phyloP scores from a whole-genome alignment of 2,888 invertebrate genomes.

The Acleris laterana region DNA sequence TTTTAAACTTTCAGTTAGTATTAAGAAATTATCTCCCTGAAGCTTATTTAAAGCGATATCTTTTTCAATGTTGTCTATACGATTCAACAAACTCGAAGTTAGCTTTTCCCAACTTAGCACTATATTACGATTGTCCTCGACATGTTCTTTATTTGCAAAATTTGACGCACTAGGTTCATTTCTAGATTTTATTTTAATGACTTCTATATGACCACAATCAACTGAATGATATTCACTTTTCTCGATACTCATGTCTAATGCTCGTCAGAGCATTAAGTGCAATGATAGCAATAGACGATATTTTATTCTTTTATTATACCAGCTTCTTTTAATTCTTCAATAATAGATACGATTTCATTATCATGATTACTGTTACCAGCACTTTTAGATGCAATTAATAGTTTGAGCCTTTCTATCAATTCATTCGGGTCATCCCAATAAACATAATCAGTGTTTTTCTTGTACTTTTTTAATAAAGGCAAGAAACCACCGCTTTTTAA shows the following conservation, averaged over 20 bases:
- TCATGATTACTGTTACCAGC: conserved; percentile 16
- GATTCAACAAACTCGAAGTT: not conserved
- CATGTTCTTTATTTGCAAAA: not conserved
- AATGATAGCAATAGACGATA: not conserved
- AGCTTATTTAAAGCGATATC: not conserved
- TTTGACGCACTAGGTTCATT: not conserved
- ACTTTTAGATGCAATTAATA: conserved; percentile 5
- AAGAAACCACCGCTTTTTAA: conserved; percentile 4
- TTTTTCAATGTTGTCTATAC: conserved; percentile 3
- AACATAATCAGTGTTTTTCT: conserved; percentile 8
- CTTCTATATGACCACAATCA: not conserved
- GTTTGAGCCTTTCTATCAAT: conserved; percentile 19
- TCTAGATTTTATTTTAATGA: conserved; percentile 1
- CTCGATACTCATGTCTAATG: conserved; percentile 3
- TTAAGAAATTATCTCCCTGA: not conserved
- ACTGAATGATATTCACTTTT: not conserved
- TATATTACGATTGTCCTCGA: not conserved
- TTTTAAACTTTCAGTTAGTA: not conserved
- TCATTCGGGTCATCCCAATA: conserved; percentile 28
- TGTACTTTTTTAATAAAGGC: conserved; percentile 8
- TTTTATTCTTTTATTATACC: conserved; percentile 20
- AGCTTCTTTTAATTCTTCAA: conserved; percentile 13
- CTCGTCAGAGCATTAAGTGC: not conserved
- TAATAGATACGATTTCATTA: conserved; percentile 15
- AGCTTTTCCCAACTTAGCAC: not conserved